Evolutionary conservation across 2,797 vertebrate genomes (phyloP), one percentile per base, ranked within the genome.

Genomic region (Tiaroga cobitis): DNA sequence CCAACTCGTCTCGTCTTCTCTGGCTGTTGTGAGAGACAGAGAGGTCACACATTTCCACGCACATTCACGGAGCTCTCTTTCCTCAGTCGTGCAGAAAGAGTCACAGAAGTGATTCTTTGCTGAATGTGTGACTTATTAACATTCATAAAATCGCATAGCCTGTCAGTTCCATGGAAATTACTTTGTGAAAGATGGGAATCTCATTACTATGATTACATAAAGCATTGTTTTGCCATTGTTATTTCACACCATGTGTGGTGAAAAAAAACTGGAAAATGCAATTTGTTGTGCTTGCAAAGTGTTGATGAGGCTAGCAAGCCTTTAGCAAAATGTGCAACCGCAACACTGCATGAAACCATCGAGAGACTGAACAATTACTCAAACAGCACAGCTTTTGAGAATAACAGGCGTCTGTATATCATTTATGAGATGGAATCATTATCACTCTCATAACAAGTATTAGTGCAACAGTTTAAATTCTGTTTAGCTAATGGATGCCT

Each of bases 291-390:
- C 67, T 80, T 80, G 77, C 56, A 54, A 85, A 80, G 83, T 85
- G 83, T 80, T 65, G 80, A 85, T 85, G 68, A 85, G 68, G 54
- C 77, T 73, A 80, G 76, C 65, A 78, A 85, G 76, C 83, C 41
- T 79, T 80, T 80, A 67, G 51, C 75, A 9, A 84, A 84, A 79
- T 78, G 51, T 84, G 65, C 65, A 79, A 79, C 49, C 13, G 51
- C 26, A 43, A 68, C 74, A 51, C 63, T 83, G 63, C 74, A 70
- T 24, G 34, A 56, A 69, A 84, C 65, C 21, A 5, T 78, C 37
- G 8, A 70, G 75, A 78, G 83, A 84, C 67, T 34, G 75, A 72
- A 34, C 49, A 84, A 84, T 79, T 70, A 59, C 75, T 72, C 56
- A 84, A 84, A 84, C 65, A 61, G 21, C 37, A 79, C 76, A 56